Percentiles rank a stretch among this genome's conserved stretches.
phyloP scores from a whole-genome alignment of 2,888 invertebrate species.

The Orchestes rusci region DNA sequence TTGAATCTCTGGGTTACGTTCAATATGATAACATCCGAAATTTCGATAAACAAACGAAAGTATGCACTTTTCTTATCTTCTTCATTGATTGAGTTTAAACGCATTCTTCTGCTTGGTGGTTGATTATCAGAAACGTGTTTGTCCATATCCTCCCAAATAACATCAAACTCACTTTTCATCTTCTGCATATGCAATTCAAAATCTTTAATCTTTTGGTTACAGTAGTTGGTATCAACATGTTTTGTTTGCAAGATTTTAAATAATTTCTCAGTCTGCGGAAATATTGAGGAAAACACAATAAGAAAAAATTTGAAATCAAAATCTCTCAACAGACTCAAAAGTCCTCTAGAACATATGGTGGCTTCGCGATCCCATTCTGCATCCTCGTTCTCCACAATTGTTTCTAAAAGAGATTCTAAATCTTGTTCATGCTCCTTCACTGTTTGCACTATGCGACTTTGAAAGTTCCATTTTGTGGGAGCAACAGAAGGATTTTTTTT shows the following conservation, averaged over 20 bases:
- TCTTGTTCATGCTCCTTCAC: slow-evolving; percentile 14
- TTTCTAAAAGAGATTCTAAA: slow-evolving; percentile 15
- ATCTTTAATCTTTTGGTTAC: slow-evolving; percentile 1
- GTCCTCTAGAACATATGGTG: slow-evolving; percentile 13
- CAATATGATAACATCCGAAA: slow-evolving; percentile 3
- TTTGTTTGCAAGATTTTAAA: slow-evolving; percentile 7
- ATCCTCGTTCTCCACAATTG: slow-evolving; percentile 15
- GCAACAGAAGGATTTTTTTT: slow-evolving; percentile 20
- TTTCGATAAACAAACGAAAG: slow-evolving; percentile 1
- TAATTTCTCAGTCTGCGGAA: slow-evolving; percentile 3
- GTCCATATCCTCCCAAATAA: slow-evolving; percentile 7
- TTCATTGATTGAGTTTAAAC: background rate
- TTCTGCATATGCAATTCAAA: background rate
- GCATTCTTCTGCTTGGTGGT: background rate
- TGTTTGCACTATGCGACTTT: slow-evolving; percentile 19
- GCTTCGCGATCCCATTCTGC: slow-evolving; percentile 20
- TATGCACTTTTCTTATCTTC: slow-evolving; percentile 7
- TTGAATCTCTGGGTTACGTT: slow-evolving; percentile 8
- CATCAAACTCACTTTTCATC: slow-evolving; percentile 5
- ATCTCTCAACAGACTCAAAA: slow-evolving; percentile 12
- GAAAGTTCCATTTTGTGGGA: slow-evolving; percentile 25
- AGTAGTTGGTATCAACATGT: slow-evolving; percentile 6
- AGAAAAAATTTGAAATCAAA: slow-evolving; percentile 26
- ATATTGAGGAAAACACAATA: slow-evolving; percentile 22
- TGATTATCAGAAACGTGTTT: background rate